A percentile compares a stretch with the other conserved stretches of the same genome.
Evolutionary conservation across 2,888 invertebrate genomes (phyloP).

Genomic region (Philhelius pedissequus): DNA sequence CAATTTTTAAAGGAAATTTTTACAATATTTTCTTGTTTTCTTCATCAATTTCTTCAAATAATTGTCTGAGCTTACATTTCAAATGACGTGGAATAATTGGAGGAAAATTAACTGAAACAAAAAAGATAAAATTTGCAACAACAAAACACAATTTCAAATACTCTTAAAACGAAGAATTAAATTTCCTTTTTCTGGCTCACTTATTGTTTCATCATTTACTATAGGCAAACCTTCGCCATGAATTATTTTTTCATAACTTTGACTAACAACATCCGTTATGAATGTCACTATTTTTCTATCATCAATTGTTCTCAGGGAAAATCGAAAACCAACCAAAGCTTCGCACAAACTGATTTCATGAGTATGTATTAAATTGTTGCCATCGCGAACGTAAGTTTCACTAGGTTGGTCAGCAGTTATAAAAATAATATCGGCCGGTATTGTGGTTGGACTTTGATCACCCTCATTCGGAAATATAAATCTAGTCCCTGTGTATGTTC

Average conservation of each 20-base stretch:
- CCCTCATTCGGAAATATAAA: slow-evolving; percentile 89
- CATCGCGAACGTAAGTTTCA: slow-evolving; percentile 82
- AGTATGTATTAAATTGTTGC: slow-evolving; percentile 84
- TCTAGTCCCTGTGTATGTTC: slow-evolving; percentile 86
- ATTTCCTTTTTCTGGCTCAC: slow-evolving; percentile 80
- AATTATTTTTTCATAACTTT: slow-evolving; percentile 85
- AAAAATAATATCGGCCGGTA: slow-evolving; percentile 86
- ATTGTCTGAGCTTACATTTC: slow-evolving; percentile 79
- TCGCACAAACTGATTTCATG: slow-evolving; percentile 83
- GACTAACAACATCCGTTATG: slow-evolving; percentile 86
- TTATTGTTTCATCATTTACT: slow-evolving; percentile 81
- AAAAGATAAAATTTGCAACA: not conserved
- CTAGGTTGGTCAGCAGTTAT: slow-evolving; percentile 86
- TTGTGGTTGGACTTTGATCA: slow-evolving; percentile 86
- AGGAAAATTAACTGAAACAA: slow-evolving; percentile 74
- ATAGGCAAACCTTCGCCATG: slow-evolving; percentile 87
- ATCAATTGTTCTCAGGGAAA: slow-evolving; percentile 86
- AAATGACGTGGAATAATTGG: slow-evolving; percentile 79
- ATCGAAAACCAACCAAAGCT: slow-evolving; percentile 85
- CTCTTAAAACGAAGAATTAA: slow-evolving; percentile 84
- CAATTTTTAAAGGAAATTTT: not conserved
- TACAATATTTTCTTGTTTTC: slow-evolving; percentile 73
- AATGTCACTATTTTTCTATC: slow-evolving; percentile 84
- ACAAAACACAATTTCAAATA: slow-evolving; percentile 51
- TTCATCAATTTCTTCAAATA: slow-evolving; percentile 77